Conservation (phyloP, 2,888 invertebrate species). For the Chromoteleia sp. region DNA sequence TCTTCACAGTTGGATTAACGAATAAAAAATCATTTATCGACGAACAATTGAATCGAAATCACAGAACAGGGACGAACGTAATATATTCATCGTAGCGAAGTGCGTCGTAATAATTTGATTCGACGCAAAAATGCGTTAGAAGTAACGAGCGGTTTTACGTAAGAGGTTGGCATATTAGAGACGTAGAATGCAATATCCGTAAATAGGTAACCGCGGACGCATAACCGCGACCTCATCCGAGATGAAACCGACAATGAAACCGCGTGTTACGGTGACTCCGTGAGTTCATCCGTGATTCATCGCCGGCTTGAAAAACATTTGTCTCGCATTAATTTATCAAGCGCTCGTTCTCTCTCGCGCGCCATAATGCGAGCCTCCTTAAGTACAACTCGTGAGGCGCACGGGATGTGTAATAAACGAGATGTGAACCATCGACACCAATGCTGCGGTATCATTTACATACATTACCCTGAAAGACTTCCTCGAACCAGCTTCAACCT, state of each 20-base stretch:
- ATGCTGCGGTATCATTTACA: slow-evolving; percentile 68
- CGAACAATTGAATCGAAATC: slow-evolving; percentile 16
- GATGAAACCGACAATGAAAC: slow-evolving; percentile 66
- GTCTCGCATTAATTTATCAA: slow-evolving; percentile 64
- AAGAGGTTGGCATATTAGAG: slow-evolving; percentile 71
- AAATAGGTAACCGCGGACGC: slow-evolving; percentile 73
- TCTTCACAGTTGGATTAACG: too few relatives aligned
- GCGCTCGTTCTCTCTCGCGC: slow-evolving; percentile 17
- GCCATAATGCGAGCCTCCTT: slow-evolving; percentile 59
- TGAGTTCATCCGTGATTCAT: slow-evolving; percentile 65
- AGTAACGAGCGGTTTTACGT: slow-evolving; percentile 73
- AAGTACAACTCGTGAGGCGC: slow-evolving; percentile 65
- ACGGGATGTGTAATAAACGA: slow-evolving; percentile 69
- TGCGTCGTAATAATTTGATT: slow-evolving; percentile 47
- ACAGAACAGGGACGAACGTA: slow-evolving; percentile 12
- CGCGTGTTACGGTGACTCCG: slow-evolving; percentile 58
- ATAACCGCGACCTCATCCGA: slow-evolving; percentile 66
- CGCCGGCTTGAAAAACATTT: slow-evolving; percentile 53
- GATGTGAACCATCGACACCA: slow-evolving; percentile 70
- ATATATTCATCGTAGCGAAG: slow-evolving; percentile 7
- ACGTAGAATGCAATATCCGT: slow-evolving; percentile 73
- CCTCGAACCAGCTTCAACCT: slow-evolving; percentile 65
- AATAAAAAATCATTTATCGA: slow-evolving; percentile 12
- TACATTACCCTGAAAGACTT: slow-evolving; percentile 69
- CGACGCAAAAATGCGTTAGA: slow-evolving; percentile 61